These are phyloP conservation scores for Neomonachus schauinslandi DNA, from an alignment of 2,113 vertebrate genomes.

Conservation along the genomic window DNA sequence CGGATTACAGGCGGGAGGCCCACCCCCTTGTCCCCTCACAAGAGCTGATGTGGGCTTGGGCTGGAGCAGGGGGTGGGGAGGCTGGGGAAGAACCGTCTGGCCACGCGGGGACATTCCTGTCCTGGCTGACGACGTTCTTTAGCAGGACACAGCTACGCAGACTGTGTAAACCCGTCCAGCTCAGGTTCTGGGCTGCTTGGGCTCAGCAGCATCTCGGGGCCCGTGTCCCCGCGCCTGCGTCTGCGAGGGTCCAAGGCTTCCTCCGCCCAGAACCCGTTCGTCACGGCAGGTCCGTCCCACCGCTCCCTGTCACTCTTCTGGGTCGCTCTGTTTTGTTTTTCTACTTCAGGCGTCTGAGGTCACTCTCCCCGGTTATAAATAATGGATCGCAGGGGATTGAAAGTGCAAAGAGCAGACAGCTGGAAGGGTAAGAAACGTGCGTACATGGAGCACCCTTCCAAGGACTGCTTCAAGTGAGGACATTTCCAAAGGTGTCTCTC, in stretches of 20 bases:
- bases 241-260: accelerated
- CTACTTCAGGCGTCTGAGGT: not conserved
- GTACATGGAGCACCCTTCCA: accelerated
- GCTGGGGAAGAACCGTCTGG: accelerated
- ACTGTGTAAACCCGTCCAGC: accelerated
- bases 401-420: accelerated
- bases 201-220: not conserved
- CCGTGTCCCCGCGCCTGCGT: accelerated
- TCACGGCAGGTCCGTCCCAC: accelerated
- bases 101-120: accelerated
- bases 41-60: not conserved
- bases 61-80: accelerated
- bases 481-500: not conserved
- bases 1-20: not conserved
- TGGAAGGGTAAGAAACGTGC: accelerated
- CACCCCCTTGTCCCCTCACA: not conserved
- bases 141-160: accelerated
- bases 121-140: accelerated
- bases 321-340: not conserved
- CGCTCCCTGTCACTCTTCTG: not conserved
- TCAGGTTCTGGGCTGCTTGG: not conserved
- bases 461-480: not conserved
- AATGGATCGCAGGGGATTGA: not conserved
- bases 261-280: not conserved
- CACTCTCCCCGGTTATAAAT: not conserved